phyloP scores from a whole-genome alignment of 2,797 vertebrate genomes.

The Rhinogobio ventralis region DNA sequence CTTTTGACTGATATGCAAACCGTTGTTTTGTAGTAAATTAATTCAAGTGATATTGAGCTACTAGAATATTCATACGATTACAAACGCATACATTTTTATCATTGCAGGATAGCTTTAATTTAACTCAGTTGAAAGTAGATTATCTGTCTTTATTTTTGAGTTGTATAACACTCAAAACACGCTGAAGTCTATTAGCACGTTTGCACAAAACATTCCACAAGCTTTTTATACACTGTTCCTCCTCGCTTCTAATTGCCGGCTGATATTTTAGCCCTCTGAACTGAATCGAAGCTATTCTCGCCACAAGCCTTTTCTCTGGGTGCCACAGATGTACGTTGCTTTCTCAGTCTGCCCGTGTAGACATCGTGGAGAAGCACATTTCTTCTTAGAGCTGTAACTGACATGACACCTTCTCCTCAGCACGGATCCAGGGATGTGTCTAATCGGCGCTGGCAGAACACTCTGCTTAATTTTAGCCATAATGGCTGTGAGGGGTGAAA shows the following conservation, averaged over 20 bases:
- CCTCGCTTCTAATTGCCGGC: constrained; percentile 51
- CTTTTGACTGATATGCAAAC: constrained; percentile 76
- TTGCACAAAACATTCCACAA: constrained; percentile 59
- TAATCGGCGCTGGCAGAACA: constrained; percentile 79
- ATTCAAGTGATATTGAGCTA: constrained; percentile 68
- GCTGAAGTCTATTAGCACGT: constrained; percentile 75
- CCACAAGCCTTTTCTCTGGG: constrained; percentile 38
- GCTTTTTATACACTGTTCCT: constrained; percentile 27
- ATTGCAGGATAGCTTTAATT: constrained; percentile 45
- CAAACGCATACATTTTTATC: constrained; percentile 23
- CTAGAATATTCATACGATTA: constrained; percentile 47
- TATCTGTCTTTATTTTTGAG: constrained; percentile 69
- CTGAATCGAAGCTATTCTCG: constrained; percentile 43
- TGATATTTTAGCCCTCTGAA: constrained; percentile 54
- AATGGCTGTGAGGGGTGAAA: constrained; percentile 72
- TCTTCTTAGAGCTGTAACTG: constrained; percentile 53
- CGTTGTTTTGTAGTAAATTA: constrained; percentile 79
- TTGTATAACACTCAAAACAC: constrained; percentile 67
- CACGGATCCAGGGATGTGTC: constrained; percentile 68
- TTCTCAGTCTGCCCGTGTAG: constrained; percentile 40
- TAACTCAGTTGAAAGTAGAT: constrained; percentile 34
- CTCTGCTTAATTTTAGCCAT: constrained; percentile 78
- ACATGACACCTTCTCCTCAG: constrained; percentile 59
- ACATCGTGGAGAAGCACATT: constrained; percentile 41
- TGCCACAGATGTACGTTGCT: constrained; percentile 51